Evolutionary conservation across 2,113 vertebrate genomes (phyloP).

Genomic region (Helogale parvula): DNA sequence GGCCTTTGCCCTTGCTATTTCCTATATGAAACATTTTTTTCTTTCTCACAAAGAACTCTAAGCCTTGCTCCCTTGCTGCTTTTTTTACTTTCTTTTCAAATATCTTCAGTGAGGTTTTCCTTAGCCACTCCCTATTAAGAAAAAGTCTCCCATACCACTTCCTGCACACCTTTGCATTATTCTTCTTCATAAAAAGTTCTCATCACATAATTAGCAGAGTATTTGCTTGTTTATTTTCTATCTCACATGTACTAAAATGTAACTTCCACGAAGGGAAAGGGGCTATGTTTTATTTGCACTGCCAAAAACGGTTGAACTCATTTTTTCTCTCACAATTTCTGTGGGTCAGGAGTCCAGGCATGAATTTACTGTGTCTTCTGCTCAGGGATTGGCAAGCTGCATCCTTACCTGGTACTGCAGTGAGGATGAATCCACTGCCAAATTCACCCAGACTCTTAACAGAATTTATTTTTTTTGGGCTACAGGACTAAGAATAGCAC

Average conservation of each 20-base stretch:
- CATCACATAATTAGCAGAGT: not conserved
- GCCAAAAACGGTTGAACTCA: not conserved
- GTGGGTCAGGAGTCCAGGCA: not conserved
- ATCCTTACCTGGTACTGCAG: not conserved
- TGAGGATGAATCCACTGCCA: not conserved
- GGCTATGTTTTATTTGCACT: not conserved
- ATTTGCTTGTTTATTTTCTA: conserved; percentile 11
- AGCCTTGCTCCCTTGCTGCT: not conserved
- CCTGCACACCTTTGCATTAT: not conserved
- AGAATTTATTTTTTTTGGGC: not conserved
- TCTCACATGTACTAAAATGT: not conserved
- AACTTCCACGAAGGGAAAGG: not conserved
- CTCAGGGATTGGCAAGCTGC: not conserved
- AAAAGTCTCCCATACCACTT: not conserved
- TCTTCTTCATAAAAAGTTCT: not conserved
- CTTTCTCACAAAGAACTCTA: not conserved
- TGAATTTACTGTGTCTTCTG: not conserved
- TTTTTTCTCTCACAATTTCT: not conserved
- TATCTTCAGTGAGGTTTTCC: not conserved
- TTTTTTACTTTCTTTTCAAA: not conserved
- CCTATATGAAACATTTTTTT: not conserved
- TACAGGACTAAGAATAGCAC: not conserved
- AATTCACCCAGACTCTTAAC: not conserved
- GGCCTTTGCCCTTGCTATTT: not conserved
- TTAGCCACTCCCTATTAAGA: not conserved